A percentile compares a stretch with the other conserved stretches of the same genome.
phyloP scores from a whole-genome alignment of 2,888 invertebrate species.

The Ophion ventricosus region DNA sequence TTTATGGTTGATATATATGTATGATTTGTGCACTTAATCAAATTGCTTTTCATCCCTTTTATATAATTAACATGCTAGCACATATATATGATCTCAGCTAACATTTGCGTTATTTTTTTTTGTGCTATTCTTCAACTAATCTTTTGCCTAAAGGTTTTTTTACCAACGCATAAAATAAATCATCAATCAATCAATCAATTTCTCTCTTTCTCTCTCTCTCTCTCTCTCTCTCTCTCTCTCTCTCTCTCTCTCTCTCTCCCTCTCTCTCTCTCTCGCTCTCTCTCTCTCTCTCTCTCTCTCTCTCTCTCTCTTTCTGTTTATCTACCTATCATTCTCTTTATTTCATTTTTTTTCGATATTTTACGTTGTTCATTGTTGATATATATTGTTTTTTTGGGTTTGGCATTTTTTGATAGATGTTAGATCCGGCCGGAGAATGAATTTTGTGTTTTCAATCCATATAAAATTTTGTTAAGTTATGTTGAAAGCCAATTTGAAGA shows the following conservation, averaged over 20 bases:
- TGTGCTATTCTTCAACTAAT: no score
- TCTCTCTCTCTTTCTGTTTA: background rate
- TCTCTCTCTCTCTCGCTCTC: background rate
- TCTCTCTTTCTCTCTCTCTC: background rate
- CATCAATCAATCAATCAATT: slow-evolving; percentile 14
- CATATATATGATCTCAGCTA: no score
- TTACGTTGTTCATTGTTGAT: background rate
- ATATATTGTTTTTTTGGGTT: background rate
- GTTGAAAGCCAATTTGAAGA: no score
- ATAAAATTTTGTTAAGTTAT: background rate
- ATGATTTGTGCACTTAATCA: no score
- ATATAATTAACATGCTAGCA: no score
- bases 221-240: background rate
- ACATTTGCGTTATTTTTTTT: no score
- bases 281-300: background rate
- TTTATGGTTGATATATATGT: no score
- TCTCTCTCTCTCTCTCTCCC: background rate
- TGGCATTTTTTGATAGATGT: slow-evolving; percentile 7
- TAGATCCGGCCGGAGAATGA: slow-evolving; percentile 2
- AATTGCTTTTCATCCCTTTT: no score
- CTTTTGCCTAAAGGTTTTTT: no score
- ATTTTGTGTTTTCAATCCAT: background rate
- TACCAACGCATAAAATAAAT: no score
- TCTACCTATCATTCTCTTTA: slow-evolving; percentile 29
- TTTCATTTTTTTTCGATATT: background rate